Percentiles rank a stretch among this genome's conserved stretches.
These are phyloP conservation scores for Rutpela maculata DNA, from an alignment of 2,888 invertebrate genomes.

Conservation along the genomic window DNA sequence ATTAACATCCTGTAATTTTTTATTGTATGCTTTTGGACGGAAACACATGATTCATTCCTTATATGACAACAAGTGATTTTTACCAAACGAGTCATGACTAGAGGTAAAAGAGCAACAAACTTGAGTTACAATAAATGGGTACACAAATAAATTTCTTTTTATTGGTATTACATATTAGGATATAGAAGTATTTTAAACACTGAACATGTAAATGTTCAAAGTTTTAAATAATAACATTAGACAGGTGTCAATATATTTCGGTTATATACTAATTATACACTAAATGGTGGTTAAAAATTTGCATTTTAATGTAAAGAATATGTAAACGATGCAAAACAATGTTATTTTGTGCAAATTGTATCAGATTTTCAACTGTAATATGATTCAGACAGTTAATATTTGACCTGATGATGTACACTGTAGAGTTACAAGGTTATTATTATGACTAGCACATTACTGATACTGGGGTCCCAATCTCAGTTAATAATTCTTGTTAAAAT, in stretches of 20 bases:
- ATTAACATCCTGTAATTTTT: background rate
- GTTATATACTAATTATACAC: too few relatives aligned
- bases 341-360: background rate
- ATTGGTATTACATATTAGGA: background rate
- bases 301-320: background rate
- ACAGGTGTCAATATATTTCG: too few relatives aligned
- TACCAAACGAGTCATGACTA: background rate
- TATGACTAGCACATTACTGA: background rate
- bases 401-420: background rate
- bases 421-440: background rate
- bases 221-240: too few relatives aligned
- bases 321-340: background rate
- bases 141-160: background rate
- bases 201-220: too few relatives aligned
- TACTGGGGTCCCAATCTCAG: too few relatives aligned
- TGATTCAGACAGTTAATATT: background rate
- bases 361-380: background rate
- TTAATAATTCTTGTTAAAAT: too few relatives aligned
- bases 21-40: background rate
- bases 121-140: background rate
- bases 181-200: too few relatives aligned
- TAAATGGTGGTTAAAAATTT: background rate
- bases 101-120: background rate
- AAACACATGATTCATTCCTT: background rate
- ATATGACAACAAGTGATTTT: background rate